Evolutionary conservation across 2,797 vertebrate species (phyloP).

Genomic region (Fratercula arctica): DNA sequence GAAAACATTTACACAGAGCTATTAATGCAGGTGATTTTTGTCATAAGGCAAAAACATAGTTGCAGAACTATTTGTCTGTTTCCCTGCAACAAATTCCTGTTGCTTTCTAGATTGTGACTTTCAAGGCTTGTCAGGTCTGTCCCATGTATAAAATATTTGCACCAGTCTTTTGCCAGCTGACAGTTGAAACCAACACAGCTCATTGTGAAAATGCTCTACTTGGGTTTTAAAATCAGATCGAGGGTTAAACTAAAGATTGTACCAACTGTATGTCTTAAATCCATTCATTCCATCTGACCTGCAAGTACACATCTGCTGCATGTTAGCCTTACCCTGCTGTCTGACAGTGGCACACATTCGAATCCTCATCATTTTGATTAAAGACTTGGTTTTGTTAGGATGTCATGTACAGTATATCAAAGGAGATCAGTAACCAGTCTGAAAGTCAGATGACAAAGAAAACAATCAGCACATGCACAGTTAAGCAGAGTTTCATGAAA

Average conservation of each 20-base stretch:
- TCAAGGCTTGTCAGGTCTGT: neutral
- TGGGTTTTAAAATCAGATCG: slow-evolving; percentile 61
- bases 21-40: neutral
- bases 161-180: neutral
- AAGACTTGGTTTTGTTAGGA: slow-evolving; percentile 81
- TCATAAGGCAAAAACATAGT: neutral
- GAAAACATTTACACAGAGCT: neutral
- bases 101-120: neutral
- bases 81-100: neutral
- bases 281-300: slow-evolving; percentile 91
- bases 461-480: slow-evolving; percentile 79
- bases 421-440: slow-evolving; percentile 90
- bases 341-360: slow-evolving; percentile 77
- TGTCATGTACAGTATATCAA: slow-evolving; percentile 95
- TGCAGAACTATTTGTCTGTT: neutral
- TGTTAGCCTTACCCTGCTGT: slow-evolving; percentile 75
- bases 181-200: neutral
- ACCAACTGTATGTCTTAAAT: slow-evolving; percentile 78
- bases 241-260: slow-evolving; percentile 68
- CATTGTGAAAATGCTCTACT: slow-evolving; percentile 30
- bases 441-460: slow-evolving; percentile 92
- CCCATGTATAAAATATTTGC: neutral
- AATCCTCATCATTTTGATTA: slow-evolving; percentile 86
- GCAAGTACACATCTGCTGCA: slow-evolving; percentile 84
- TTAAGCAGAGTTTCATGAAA: slow-evolving; percentile 70